These are phyloP conservation scores for Podiceps cristatus DNA, from an alignment of 2,113 vertebrate species.

Conservation along the genomic window DNA sequence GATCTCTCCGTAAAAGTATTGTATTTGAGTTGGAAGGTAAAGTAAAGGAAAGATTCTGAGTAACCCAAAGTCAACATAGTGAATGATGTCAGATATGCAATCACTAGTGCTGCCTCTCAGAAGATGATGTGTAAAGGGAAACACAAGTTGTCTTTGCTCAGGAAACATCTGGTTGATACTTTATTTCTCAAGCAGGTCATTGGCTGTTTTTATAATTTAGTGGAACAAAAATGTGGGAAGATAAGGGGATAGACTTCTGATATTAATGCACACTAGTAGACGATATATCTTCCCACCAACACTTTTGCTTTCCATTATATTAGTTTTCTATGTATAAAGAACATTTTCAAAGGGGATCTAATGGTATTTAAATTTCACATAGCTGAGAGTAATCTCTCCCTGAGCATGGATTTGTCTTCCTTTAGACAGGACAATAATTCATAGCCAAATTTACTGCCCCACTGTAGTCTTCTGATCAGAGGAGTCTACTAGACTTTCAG, in stretches of 20 bases:
- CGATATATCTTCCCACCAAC: not conserved
- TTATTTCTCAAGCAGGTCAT: slow-evolving; percentile 61
- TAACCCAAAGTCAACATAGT: slow-evolving; percentile 51
- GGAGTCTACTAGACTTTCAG: not conserved
- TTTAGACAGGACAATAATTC: not conserved
- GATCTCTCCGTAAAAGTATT: not conserved
- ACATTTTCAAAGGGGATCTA: not conserved
- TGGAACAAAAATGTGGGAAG: slow-evolving; percentile 73
- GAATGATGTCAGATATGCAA: slow-evolving; percentile 50
- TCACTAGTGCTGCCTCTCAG: slow-evolving; percentile 24
- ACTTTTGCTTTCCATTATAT: not conserved
- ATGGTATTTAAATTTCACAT: not conserved
- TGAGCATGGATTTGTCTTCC: not conserved
- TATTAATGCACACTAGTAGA: not conserved
- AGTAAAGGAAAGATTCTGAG: slow-evolving; percentile 1
- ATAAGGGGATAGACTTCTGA: not conserved
- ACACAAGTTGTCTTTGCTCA: slow-evolving; percentile 72
- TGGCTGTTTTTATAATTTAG: slow-evolving; percentile 65
- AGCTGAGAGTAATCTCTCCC: not conserved
- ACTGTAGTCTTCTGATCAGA: not conserved
- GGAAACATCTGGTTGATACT: slow-evolving; percentile 83
- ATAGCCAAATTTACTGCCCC: not conserved
- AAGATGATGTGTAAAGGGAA: slow-evolving; percentile 78
- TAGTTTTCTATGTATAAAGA: not conserved
- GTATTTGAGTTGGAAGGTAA: slow-evolving; percentile 43